Conservation (phyloP, 2,888 invertebrate genomes). For the Spicauda simplicius region DNA sequence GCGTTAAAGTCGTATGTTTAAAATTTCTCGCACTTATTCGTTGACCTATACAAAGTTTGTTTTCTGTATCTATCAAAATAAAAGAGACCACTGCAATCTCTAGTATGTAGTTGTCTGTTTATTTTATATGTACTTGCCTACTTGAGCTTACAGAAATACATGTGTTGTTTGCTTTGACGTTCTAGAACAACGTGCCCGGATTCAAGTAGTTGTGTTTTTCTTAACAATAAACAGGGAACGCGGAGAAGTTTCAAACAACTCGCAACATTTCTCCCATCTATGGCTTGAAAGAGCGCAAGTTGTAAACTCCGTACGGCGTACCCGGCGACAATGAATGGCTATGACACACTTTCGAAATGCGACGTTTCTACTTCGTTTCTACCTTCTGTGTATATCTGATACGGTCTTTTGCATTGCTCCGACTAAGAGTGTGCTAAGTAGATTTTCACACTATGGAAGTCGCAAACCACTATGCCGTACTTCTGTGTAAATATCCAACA, state of each 20-base stretch:
- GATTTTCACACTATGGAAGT: too few relatives aligned
- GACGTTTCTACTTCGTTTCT: not conserved
- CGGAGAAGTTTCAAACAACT: slow-evolving; percentile 9
- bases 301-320: slow-evolving; percentile 4
- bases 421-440: too few relatives aligned
- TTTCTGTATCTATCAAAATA: too few relatives aligned
- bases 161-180: not conserved
- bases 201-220: slow-evolving; percentile 10
- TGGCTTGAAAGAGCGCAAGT: slow-evolving; percentile 11
- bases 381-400: not conserved
- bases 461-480: too few relatives aligned
- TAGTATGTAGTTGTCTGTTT: not conserved
- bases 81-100: too few relatives aligned
- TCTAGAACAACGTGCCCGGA: slow-evolving; percentile 3
- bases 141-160: not conserved
- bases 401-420: too few relatives aligned
- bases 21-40: too few relatives aligned
- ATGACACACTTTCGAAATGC: slow-evolving; percentile 4
- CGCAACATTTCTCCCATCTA: slow-evolving; percentile 13
- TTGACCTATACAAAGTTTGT: too few relatives aligned
- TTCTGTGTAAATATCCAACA: too few relatives aligned
- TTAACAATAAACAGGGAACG: slow-evolving; percentile 5
- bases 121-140: not conserved
- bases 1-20: too few relatives aligned
- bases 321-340: slow-evolving; percentile 3